A percentile compares a stretch with the other conserved stretches of the same genome.
Conservation (phyloP, 1,140 invertebrate species). For the Sitophilus oryzae region DNA sequence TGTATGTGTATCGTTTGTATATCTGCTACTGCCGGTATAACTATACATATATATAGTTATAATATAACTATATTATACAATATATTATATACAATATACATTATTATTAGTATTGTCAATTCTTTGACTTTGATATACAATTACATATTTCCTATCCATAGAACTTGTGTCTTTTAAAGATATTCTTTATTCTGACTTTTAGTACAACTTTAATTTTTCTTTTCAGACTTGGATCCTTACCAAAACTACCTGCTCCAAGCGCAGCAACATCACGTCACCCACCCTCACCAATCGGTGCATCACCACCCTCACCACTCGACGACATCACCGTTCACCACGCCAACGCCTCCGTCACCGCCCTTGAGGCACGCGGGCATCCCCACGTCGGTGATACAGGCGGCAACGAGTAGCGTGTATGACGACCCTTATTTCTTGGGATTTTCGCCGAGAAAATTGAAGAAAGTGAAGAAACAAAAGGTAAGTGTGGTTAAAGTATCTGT, state of each 20-base stretch:
- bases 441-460: slow-evolving; percentile 51
- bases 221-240: slow-evolving; percentile 55
- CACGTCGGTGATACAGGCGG: slow-evolving; percentile 71
- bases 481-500: too few relatives aligned
- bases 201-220: slow-evolving; percentile 28
- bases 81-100: too few relatives aligned
- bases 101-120: too few relatives aligned
- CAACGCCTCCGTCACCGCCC: slow-evolving; percentile 53
- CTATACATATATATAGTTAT: too few relatives aligned
- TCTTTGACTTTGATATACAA: too few relatives aligned
- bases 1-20: too few relatives aligned
- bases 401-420: slow-evolving; percentile 70
- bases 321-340: slow-evolving; percentile 56
- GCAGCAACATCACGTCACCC: slow-evolving; percentile 42
- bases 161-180: slow-evolving; percentile 1
- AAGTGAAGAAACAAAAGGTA: slow-evolving; percentile 40
- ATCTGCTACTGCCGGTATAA: too few relatives aligned
- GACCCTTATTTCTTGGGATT: slow-evolving; percentile 78
- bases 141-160: too few relatives aligned
- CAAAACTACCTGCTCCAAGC: slow-evolving; percentile 53
- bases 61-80: too few relatives aligned
- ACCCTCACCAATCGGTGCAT: slow-evolving; percentile 35
- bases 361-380: slow-evolving; percentile 51
- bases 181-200: background rate
- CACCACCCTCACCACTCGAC: slow-evolving; percentile 46